These are phyloP conservation scores for Epistrophella euchroma DNA, from an alignment of 2,888 invertebrate species.

Conservation along the genomic window DNA sequence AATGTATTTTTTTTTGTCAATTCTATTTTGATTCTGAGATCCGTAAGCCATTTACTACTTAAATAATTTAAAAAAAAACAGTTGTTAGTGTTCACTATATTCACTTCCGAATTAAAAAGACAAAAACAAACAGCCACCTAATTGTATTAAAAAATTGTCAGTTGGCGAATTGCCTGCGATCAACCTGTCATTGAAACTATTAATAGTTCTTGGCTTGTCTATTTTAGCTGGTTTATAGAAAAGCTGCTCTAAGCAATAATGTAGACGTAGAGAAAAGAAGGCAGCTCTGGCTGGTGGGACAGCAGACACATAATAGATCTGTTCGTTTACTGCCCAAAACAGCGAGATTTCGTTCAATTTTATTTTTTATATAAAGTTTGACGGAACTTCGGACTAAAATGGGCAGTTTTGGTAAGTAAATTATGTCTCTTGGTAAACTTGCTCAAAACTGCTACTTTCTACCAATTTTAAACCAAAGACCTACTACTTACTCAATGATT, in stretches of 20 bases:
- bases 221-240: constrained; percentile 39
- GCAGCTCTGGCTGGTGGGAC: background rate
- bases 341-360: no score
- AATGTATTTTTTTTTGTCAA: constrained; percentile 39
- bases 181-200: constrained; percentile 70
- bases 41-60: constrained; percentile 32
- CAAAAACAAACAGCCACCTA: constrained; percentile 40
- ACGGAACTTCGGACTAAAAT: no score
- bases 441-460: no score
- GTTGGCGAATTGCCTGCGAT: constrained; percentile 65
- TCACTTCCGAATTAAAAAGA: constrained; percentile 68
- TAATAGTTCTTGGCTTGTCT: constrained; percentile 62
- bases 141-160: constrained; percentile 67
- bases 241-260: constrained; percentile 20
- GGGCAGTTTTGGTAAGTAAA: no score
- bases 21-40: constrained; percentile 62
- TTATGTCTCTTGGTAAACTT: no score
- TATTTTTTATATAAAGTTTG: no score
- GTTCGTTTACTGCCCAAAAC: no score
- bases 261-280: background rate
- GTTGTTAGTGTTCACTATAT: constrained; percentile 53
- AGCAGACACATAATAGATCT: no score
- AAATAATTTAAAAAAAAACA: background rate
- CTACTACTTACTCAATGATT: no score
- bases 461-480: no score